A percentile compares a stretch with the other conserved stretches of the same genome.
Evolutionary conservation across 2,888 invertebrate species (phyloP).

Genomic region (Odontothrips loti): DNA sequence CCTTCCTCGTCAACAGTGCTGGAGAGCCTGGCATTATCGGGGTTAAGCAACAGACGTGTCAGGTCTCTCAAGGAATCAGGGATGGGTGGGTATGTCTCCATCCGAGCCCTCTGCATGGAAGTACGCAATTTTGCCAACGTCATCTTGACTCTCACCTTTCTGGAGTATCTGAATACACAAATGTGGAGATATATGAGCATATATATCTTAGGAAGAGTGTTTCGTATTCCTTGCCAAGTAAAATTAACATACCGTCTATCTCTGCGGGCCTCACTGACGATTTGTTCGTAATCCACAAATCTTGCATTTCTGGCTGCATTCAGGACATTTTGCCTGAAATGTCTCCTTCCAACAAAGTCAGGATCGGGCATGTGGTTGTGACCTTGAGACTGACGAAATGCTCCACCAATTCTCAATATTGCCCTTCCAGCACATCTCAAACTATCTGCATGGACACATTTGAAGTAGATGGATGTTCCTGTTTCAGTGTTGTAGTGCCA

Average conservation of each 20-base stretch:
- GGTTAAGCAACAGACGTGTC: neutral
- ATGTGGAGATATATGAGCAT: neutral
- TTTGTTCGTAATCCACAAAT: neutral
- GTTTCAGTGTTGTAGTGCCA: neutral
- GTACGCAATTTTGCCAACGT: neutral
- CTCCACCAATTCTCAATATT: neutral
- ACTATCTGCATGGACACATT: neutral
- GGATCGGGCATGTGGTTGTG: neutral
- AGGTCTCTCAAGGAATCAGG: neutral
- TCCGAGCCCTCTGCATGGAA: neutral
- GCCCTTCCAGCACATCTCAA: neutral
- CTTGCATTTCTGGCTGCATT: neutral
- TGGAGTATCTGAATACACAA: neutral
- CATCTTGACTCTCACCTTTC: neutral
- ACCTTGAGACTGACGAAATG: neutral
- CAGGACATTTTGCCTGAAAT: neutral
- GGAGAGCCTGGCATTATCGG: neutral
- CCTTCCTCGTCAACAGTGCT: neutral
- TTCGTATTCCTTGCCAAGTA: neutral
- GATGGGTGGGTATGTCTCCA: neutral
- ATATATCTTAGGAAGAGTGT: neutral
- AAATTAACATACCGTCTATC: neutral
- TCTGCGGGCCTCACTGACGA: neutral
- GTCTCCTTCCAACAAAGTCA: neutral
- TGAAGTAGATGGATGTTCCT: neutral